These are phyloP conservation scores for Furnarius figulus DNA, from an alignment of 2,113 vertebrate species.

Conservation along the genomic window DNA sequence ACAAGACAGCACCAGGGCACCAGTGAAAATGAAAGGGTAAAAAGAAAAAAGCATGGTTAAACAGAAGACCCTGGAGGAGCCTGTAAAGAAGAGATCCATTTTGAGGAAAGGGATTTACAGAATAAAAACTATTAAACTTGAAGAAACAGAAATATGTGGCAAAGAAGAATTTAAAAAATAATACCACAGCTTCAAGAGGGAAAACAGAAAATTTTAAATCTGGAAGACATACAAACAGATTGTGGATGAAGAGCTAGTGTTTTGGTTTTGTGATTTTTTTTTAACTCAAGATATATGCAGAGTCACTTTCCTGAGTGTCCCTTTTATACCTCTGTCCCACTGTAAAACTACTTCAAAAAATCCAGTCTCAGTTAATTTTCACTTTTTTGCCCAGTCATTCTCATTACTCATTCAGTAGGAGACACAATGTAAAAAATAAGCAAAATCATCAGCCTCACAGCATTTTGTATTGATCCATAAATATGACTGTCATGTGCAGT, in stretches of 20 bases:
- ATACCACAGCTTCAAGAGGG: neutral
- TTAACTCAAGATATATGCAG: neutral
- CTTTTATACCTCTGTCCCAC: neutral
- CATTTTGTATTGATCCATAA: constrained; percentile 22
- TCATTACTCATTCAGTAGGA: neutral
- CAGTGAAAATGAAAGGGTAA: neutral
- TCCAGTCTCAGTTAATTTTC: neutral
- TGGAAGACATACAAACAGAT: neutral
- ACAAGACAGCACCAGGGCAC: neutral
- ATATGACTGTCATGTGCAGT: neutral
- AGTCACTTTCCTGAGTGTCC: neutral
- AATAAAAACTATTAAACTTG: neutral
- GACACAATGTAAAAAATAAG: neutral
- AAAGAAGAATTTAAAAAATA: neutral
- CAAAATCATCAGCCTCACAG: neutral
- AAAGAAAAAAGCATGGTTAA: neutral
- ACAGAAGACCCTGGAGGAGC: neutral
- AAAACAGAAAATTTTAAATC: neutral
- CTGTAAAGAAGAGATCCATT: neutral
- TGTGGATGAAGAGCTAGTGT: neutral
- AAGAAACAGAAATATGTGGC: neutral
- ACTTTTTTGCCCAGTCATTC: neutral
- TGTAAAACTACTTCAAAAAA: neutral
- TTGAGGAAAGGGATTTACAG: neutral
- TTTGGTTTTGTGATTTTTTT: neutral